phyloP scores from a whole-genome alignment of 2,888 invertebrate genomes.

The Pandemis cinnamomeana region DNA sequence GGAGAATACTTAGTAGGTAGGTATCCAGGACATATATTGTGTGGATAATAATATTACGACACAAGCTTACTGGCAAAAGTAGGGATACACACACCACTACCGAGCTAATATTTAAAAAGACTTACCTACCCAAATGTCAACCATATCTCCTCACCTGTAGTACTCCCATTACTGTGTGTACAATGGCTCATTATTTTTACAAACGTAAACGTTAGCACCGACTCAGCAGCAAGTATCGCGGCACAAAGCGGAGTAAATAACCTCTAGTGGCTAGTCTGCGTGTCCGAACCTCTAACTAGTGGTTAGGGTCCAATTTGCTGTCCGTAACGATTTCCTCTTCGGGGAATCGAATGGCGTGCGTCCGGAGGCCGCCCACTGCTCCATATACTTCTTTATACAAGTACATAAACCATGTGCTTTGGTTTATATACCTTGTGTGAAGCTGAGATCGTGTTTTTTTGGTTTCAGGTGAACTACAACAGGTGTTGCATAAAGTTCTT shows the following conservation, averaged over 20 bases:
- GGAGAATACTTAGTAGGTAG: no score
- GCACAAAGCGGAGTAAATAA: conserved; percentile 37
- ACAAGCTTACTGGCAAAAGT: no score
- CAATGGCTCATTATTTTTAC: not conserved
- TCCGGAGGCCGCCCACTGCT: conserved; percentile 71
- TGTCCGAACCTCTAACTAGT: conserved; percentile 61
- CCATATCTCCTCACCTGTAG: not conserved
- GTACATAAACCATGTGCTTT: not conserved
- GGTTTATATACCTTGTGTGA: not conserved
- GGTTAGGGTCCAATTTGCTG: conserved; percentile 83
- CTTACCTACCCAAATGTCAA: not conserved
- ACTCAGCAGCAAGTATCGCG: conserved; percentile 4
- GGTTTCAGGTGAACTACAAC: not conserved
- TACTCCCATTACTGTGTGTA: conserved; percentile 1
- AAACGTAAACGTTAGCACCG: not conserved
- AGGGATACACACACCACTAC: not conserved
- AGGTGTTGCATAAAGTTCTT: not conserved
- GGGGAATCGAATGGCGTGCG: conserved; percentile 83
- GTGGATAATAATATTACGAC: no score
- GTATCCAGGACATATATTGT: no score
- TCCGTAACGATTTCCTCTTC: conserved; percentile 83
- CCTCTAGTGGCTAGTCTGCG: conserved; percentile 50
- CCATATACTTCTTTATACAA: conserved; percentile 48
- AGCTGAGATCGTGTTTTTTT: not conserved
- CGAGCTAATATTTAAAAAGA: not conserved